These are phyloP conservation scores for Penaeus chinensis DNA, from an alignment of 1,140 invertebrate species.

Conservation along the genomic window DNA sequence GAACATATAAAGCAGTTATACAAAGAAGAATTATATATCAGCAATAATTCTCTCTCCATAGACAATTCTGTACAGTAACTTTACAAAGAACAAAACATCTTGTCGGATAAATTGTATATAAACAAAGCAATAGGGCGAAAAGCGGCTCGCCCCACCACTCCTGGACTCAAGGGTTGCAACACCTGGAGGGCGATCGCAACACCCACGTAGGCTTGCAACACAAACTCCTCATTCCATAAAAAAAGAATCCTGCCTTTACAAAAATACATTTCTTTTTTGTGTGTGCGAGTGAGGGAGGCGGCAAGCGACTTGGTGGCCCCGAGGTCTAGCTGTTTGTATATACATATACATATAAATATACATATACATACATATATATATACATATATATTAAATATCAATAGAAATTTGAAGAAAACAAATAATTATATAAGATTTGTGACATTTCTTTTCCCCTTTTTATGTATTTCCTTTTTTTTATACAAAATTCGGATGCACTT, in stretches of 20 bases:
- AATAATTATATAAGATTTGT: no score
- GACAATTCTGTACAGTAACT: slow-evolving; percentile 21
- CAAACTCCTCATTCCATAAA: no score
- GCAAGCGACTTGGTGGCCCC: no score
- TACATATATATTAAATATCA: slow-evolving; percentile 14
- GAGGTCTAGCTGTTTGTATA: background rate
- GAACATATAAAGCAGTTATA: slow-evolving; percentile 20
- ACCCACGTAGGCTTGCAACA: no score
- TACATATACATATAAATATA: slow-evolving; percentile 19
- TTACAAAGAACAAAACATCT: slow-evolving; percentile 14
- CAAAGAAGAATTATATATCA: slow-evolving; percentile 23
- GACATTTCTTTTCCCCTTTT: no score
- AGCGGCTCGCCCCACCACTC: background rate
- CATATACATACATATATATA: slow-evolving; percentile 19
- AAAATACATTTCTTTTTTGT: no score
- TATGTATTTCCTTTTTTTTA: no score
- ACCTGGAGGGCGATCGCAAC: background rate
- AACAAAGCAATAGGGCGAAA: slow-evolving; percentile 10
- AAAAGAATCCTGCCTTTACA: no score
- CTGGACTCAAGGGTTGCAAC: background rate
- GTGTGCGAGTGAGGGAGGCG: no score
- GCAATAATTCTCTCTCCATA: slow-evolving; percentile 17
- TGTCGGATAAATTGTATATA: slow-evolving; percentile 14
- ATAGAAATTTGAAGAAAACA: background rate
- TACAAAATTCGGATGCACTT: no score